Evolutionary conservation across 2,797 vertebrate species (phyloP).

Genomic region (Aselliscus stoliczkanus): DNA sequence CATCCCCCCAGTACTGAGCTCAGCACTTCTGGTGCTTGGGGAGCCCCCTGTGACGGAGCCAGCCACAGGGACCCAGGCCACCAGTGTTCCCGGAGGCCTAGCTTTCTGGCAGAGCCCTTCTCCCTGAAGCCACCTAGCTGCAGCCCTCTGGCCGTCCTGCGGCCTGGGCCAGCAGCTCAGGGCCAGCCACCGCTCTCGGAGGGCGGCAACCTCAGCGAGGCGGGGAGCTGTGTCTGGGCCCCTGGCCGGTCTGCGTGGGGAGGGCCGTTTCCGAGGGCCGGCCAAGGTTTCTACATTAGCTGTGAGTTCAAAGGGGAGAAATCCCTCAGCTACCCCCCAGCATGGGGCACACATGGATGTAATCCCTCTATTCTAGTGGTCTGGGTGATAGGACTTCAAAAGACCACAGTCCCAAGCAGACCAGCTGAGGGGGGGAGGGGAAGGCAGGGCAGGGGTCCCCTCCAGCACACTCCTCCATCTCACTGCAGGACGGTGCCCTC

Average conservation of each 20-base stretch:
- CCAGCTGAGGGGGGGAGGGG: neutral
- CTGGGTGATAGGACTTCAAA: neutral
- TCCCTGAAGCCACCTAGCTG: neutral
- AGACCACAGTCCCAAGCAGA: neutral
- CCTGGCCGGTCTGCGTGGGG: neutral
- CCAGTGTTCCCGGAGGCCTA: too few species aligned
- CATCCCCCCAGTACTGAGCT: neutral
- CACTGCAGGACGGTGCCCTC: neutral
- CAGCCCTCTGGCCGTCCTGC: neutral
- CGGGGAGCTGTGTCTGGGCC: neutral
- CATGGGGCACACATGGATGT: rapidly evolving
- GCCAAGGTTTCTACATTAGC: neutral
- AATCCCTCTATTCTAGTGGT: neutral
- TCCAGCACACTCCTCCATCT: neutral
- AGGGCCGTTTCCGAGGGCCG: neutral
- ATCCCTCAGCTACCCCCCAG: too few species aligned
- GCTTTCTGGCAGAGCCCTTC: neutral
- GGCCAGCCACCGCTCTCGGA: neutral
- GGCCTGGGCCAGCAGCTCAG: neutral
- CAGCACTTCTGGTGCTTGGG: neutral
- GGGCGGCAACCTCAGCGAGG: neutral
- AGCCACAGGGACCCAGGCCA: too few species aligned
- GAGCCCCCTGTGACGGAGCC: too few species aligned
- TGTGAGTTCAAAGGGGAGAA: neutral
- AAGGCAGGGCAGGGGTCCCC: neutral